phyloP scores from a whole-genome alignment of 1,140 invertebrate species.

The Rhyacophila brunnea region DNA sequence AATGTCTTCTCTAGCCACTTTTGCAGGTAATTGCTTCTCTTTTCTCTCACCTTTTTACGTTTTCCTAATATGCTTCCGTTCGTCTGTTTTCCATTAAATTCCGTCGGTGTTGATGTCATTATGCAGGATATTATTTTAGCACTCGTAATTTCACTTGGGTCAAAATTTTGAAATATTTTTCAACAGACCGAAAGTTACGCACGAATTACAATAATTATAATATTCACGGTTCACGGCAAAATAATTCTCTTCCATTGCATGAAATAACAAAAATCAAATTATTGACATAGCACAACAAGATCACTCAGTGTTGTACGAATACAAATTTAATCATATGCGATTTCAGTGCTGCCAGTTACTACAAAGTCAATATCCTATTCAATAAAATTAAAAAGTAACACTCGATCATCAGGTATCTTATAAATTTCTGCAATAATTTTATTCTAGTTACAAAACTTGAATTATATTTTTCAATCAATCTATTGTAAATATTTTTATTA shows the following conservation, averaged over 20 bases:
- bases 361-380: too few relatives aligned
- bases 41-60: conserved; percentile 26
- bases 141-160: background rate
- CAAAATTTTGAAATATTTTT: too few relatives aligned
- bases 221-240: background rate
- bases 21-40: conserved; percentile 24
- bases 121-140: background rate
- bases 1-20: conserved; percentile 27
- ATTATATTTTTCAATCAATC: too few relatives aligned
- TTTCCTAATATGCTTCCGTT: conserved; percentile 19
- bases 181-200: too few relatives aligned
- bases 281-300: background rate
- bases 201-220: background rate
- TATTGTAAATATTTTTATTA: too few relatives aligned
- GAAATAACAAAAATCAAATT: conserved; percentile 1
- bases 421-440: too few relatives aligned
- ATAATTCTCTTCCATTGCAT: background rate
- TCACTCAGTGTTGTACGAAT: too few relatives aligned
- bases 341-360: too few relatives aligned
- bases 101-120: conserved; percentile 4
- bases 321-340: too few relatives aligned
- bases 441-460: too few relatives aligned
- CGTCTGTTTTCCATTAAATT: conserved; percentile 13
- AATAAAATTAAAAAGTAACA: too few relatives aligned
- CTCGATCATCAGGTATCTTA: too few relatives aligned